phyloP scores from a whole-genome alignment of 2,888 invertebrate genomes.

The Corbicula japonica region DNA sequence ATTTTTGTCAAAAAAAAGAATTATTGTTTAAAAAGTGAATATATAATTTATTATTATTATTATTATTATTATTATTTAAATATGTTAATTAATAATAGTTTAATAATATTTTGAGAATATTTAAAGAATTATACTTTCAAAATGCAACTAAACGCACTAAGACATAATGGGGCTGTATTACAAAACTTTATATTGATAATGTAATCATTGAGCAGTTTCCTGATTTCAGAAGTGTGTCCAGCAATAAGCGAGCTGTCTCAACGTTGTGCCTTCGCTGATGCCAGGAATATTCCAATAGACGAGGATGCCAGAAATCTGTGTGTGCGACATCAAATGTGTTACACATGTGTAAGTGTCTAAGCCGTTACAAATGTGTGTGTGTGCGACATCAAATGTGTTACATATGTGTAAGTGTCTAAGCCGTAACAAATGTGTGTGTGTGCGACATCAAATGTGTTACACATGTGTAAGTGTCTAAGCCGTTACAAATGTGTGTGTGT shows the following conservation, averaged over 20 bases:
- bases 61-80: too few relatives aligned
- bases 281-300: conserved; percentile 73
- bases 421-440: conserved; percentile 73
- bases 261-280: conserved; percentile 78
- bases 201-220: too few relatives aligned
- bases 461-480: conserved; percentile 75
- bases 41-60: too few relatives aligned
- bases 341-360: conserved; percentile 78
- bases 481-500: too few relatives aligned
- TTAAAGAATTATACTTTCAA: too few relatives aligned
- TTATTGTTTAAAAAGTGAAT: too few relatives aligned
- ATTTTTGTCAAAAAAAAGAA: too few relatives aligned
- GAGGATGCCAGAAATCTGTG: conserved; percentile 78
- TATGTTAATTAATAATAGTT: too few relatives aligned
- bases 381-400: conserved; percentile 80
- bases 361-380: conserved; percentile 70
- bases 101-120: too few relatives aligned
- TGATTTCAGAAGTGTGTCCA: conserved; percentile 66
- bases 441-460: conserved; percentile 79
- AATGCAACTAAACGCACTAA: too few relatives aligned
- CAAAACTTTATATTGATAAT: too few relatives aligned
- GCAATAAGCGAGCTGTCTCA: conserved; percentile 70
- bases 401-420: conserved; percentile 75
- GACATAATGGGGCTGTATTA: too few relatives aligned
- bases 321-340: conserved; percentile 80